Base-by-base conservation (phyloP, 2,113 vertebrate genomes). In the Caloenas nicobarica region DNA sequence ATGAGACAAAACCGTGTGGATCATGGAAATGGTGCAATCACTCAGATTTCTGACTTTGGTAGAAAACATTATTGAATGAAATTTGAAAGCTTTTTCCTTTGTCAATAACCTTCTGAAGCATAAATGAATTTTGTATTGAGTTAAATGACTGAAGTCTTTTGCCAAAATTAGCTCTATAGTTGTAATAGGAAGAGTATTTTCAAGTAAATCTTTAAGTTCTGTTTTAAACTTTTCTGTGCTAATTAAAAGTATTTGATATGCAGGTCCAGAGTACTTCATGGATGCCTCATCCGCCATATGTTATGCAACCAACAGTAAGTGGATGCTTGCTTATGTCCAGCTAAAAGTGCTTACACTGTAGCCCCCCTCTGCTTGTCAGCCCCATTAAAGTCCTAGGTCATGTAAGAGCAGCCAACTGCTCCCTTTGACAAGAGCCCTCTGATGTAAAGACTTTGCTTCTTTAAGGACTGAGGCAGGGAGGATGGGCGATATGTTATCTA, bases 221-320 rank as follows among this genome's bases (percentile, higher is more conserved):
- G 28, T 94, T 94, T 95, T 92, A 94, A 93, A 93, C 80, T 95
- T 83, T 95, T 72, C 84, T 97, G 44, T 98, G 91, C 98, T 98
- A 98, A 98, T 97, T 84, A 77, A 94, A 97, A 96, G 82, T 97
- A 97, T 97, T 98, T 98, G 94, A 96, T 98, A 81, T 93, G 92
- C 98, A 99, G 99, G 99, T 99, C 98, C 99, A 99, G 98, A 99
- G 99, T 97, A 99, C 99, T 98, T 99, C 99, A 97, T 99, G 99
- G 99, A 99, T 99, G 99, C 99, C 99, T 98, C 99, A 99, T 98
- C 99, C 99, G 97, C 99, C 99, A 97, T 99, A 99, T 98, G 99
- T 99, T 99, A 99, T 99, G 99, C 99, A 99, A 99, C 99, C 99
- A 98, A 99, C 99, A 98, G 99, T 99, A 99, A 99, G 99, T 99